Evolutionary conservation across 2,113 vertebrate species (phyloP).

Genomic region (Plecotus auritus): DNA sequence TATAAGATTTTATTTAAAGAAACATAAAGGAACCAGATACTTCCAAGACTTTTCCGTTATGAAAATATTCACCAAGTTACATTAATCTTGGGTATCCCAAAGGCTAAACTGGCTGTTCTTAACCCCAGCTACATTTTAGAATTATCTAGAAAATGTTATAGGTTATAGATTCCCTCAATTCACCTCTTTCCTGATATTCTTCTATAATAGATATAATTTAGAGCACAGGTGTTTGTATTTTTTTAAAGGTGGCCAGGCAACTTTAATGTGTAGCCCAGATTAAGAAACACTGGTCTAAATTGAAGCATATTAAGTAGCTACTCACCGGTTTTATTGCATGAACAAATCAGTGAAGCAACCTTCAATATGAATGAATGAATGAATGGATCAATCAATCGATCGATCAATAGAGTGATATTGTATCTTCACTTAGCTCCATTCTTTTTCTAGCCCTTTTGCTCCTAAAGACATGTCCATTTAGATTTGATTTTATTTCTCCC

Average conservation of each 20-base stretch:
- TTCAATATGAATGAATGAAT: not conserved
- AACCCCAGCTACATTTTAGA: not conserved
- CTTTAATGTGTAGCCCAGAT: not conserved
- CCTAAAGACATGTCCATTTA: not conserved
- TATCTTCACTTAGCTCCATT: not conserved
- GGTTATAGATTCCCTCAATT: not conserved
- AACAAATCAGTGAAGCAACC: not conserved
- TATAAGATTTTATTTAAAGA: not conserved
- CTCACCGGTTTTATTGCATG: not conserved
- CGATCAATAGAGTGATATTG: not conserved
- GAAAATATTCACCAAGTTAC: not conserved
- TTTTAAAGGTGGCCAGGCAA: not conserved
- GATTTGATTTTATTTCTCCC: not conserved
- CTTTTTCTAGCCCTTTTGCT: not conserved
- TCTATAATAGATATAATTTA: not conserved
- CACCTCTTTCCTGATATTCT: not conserved
- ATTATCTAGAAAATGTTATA: not conserved
- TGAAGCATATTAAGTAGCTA: not conserved
- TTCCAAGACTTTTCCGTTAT: not conserved
- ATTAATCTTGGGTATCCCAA: not conserved
- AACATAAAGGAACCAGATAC: not conserved
- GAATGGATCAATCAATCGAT: not conserved
- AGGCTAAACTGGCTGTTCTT: not conserved
- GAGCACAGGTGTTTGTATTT: not conserved
- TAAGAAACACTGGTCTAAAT: not conserved